Base-by-base conservation (phyloP, 2,888 invertebrate genomes). In the Choreutis nemorana region DNA sequence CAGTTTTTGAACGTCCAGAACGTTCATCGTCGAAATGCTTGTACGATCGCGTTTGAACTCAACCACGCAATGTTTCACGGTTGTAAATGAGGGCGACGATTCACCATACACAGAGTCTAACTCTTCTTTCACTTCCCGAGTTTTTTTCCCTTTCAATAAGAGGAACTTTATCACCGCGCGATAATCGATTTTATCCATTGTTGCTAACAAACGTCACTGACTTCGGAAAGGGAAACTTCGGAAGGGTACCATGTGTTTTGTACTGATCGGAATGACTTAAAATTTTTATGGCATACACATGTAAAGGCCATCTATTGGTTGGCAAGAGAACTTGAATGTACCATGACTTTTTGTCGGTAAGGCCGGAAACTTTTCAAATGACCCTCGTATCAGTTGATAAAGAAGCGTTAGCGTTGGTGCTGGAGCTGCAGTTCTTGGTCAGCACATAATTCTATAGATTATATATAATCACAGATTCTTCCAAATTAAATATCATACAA, bases 21-120 rank as follows among this genome's bases (percentile, higher is more conserved):
- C 33, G 28, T 21, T 36, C 30, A 28, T 31, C 31, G 23, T 31
- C 31, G 26, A 26, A 22, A 26, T 26, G 26, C 26, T 31, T 22
- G 23, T 36, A 33, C 30, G 38, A 14, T 27, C 32, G 30, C 27
- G 36, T 29, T 37, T 34, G 24, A 29, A 36, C 31, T 35, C 28
- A 12, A 23, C 28, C 13, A 27, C 27, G 20, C 27, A 27, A 18
- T 27, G 20, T 27, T 27, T 27, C 12, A 27, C 20, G 18, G 18
- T 29, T 18, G 29, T 29, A 24, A 29, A 29, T 24, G 29, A 29
- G 9, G 29, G 18, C 16, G 16, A 10, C 16, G 33, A 33, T 23
- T 33, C 33, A 29, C 34, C 33, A 7, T 32, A 27, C 13, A 30
- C 30, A 35, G 36, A 31, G 27, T 37, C 35, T 22, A 34, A 26